phyloP scores from a whole-genome alignment of 2,113 vertebrate species.

The Zosterops pallidus region DNA sequence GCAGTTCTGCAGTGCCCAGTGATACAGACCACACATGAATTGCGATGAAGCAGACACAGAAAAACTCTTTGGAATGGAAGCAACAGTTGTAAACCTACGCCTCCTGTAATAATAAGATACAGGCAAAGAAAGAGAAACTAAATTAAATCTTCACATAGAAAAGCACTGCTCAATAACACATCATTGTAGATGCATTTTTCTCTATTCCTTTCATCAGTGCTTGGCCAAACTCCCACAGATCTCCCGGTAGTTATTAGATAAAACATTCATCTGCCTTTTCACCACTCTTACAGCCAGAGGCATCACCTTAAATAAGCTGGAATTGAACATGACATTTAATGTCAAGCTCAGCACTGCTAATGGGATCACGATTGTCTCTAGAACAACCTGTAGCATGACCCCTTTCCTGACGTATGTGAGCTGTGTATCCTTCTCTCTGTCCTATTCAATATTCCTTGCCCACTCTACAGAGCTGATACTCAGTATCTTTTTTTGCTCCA shows the following conservation, averaged over 20 bases:
- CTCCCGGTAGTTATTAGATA: slow-evolving; percentile 58
- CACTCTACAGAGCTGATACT: not conserved
- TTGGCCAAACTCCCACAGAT: slow-evolving; percentile 30
- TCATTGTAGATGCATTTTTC: not conserved
- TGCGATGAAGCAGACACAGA: not conserved
- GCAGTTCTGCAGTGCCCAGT: not conserved
- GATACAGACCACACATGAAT: not conserved
- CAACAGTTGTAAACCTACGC: not conserved
- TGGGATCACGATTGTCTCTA: slow-evolving; percentile 25
- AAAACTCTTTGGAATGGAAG: not conserved
- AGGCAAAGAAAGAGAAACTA: not conserved
- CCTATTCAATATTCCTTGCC: not conserved
- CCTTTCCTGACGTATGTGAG: not conserved
- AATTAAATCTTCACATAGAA: not conserved
- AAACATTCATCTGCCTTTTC: slow-evolving; percentile 57
- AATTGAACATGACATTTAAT: slow-evolving; percentile 50
- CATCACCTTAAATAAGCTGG: slow-evolving; percentile 50
- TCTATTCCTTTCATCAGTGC: not conserved
- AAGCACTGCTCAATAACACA: not conserved
- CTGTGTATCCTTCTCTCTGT: not conserved
- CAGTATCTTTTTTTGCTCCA: not conserved
- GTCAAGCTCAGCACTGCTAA: slow-evolving; percentile 49
- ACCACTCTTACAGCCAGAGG: slow-evolving; percentile 12
- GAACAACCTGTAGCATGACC: slow-evolving; percentile 1
- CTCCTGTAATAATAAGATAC: not conserved